Conservation (phyloP, 2,113 vertebrate genomes). For the Anguilla rostrata region DNA sequence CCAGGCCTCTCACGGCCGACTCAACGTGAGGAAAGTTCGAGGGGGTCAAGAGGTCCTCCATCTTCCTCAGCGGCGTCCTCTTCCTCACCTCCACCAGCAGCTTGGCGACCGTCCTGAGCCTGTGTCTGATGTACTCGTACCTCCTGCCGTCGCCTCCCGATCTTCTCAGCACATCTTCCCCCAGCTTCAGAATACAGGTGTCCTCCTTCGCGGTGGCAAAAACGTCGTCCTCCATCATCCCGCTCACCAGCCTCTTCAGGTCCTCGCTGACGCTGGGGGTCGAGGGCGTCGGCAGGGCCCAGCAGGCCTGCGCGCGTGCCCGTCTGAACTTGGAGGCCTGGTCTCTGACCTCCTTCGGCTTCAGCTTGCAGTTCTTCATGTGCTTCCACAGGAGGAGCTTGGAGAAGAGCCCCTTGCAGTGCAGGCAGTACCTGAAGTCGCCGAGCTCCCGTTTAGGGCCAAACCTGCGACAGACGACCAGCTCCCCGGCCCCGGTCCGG, state of each 20-base stretch:
- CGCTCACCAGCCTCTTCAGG: constrained; percentile 33
- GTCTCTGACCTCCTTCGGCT: too few relatives aligned
- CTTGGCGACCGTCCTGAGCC: constrained; percentile 29
- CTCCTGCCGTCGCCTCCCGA: constrained; percentile 27
- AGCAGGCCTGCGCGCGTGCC: not conserved
- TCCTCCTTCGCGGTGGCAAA: constrained; percentile 22
- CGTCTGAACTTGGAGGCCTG: not conserved
- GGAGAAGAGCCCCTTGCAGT: too few relatives aligned
- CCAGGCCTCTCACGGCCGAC: constrained; percentile 25
- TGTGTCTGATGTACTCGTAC: constrained; percentile 36
- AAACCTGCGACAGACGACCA: too few relatives aligned
- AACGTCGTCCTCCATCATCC: constrained; percentile 38
- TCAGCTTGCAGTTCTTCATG: too few relatives aligned
- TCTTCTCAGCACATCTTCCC: constrained; percentile 35
- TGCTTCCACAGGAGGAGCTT: not conserved
- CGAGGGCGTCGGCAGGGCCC: constrained; percentile 12
- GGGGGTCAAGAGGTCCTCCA: constrained; percentile 35
- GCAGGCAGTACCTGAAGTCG: too few relatives aligned
- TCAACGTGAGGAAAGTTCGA: constrained; percentile 32
- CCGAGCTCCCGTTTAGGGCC: too few relatives aligned
- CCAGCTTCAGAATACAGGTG: not conserved
- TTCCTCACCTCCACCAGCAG: not conserved
- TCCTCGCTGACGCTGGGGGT: constrained; percentile 13
- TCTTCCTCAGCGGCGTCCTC: not conserved
- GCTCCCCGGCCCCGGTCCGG: too few relatives aligned